These are phyloP conservation scores for Champsocephalus gunnari DNA, from an alignment of 2,797 vertebrate species.

Conservation along the genomic window DNA sequence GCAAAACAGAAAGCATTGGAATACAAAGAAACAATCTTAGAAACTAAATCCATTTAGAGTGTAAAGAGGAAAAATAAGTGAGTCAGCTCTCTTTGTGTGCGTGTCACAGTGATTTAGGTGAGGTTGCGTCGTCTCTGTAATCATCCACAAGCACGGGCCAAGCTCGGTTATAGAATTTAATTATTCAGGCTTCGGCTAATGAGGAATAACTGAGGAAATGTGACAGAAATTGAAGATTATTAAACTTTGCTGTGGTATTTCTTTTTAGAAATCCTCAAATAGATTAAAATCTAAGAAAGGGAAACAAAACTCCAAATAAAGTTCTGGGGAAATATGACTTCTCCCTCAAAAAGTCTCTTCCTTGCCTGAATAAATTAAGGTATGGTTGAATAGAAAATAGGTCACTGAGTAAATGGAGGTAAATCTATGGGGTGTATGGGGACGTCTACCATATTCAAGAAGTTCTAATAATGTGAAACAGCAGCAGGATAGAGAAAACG, in stretches of 20 bases:
- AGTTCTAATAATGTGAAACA: no score
- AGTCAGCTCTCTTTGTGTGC: slow-evolving; percentile 52
- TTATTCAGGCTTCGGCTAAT: slow-evolving; percentile 44
- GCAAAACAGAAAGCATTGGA: slow-evolving; percentile 28
- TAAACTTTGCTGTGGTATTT: slow-evolving; percentile 41
- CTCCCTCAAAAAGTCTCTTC: background rate
- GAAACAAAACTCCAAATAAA: slow-evolving; percentile 37
- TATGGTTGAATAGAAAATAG: background rate
- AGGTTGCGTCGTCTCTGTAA: slow-evolving; percentile 50
- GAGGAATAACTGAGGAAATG: slow-evolving; percentile 53
- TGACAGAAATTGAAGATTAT: slow-evolving; percentile 56
- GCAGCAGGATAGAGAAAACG: background rate
- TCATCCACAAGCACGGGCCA: slow-evolving; percentile 41
- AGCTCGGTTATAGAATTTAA: slow-evolving; percentile 47
- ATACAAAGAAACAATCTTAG: slow-evolving; percentile 16
- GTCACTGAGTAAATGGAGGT: slow-evolving; percentile 1
- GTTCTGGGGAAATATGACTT: background rate
- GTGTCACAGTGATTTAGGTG: slow-evolving; percentile 64
- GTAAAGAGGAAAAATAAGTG: slow-evolving; percentile 33
- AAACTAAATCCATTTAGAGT: slow-evolving; percentile 47
- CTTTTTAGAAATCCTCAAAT: slow-evolving; percentile 29
- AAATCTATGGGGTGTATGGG: background rate
- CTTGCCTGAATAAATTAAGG: no score
- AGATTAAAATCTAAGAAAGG: slow-evolving; percentile 19
- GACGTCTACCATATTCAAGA: background rate